Evolutionary conservation across 2,888 invertebrate genomes (phyloP).

Genomic region (Nephrotoma guestfalica): DNA sequence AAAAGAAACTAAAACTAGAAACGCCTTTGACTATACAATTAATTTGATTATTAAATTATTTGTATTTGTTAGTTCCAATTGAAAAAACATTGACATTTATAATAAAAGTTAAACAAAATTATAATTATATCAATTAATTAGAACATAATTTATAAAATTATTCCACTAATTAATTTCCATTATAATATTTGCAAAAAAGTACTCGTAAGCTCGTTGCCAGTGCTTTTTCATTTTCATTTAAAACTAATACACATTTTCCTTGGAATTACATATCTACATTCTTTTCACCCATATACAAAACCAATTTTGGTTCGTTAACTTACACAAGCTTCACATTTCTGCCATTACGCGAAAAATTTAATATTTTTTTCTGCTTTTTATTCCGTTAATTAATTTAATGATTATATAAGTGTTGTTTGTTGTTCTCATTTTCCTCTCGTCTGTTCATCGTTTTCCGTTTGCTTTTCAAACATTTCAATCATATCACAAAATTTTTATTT

Average conservation of each 20-base stretch:
- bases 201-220: neutral
- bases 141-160: neutral
- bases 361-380: neutral
- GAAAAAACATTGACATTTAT: no score
- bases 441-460: neutral
- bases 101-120: no score
- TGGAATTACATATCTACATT: neutral
- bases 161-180: neutral
- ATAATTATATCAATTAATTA: neutral
- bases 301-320: neutral
- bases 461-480: neutral
- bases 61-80: no score
- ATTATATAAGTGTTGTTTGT: neutral
- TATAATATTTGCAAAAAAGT: neutral
- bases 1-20: no score
- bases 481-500: neutral
- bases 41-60: no score
- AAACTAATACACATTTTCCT: neutral
- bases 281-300: neutral
- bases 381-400: neutral
- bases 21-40: no score
- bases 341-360: neutral
- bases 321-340: neutral
- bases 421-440: neutral
- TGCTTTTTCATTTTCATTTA: neutral